Percentiles rank a stretch among this genome's conserved stretches.
Conservation (phyloP, 1,140 invertebrate species). For the Argopecten irradians region DNA sequence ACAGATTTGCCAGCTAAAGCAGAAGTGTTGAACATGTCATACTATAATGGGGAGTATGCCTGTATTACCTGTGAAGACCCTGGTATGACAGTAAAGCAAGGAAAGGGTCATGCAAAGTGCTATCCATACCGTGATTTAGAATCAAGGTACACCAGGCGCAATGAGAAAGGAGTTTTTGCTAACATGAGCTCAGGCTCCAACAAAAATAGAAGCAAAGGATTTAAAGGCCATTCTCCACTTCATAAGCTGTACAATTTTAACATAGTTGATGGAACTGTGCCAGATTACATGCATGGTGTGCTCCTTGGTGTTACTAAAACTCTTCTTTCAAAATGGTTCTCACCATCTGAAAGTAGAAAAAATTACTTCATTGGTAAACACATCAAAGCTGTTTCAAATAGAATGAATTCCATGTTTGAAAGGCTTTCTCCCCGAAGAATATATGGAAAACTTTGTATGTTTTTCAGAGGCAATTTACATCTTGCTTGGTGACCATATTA, state of each 20-base stretch:
- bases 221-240: conserved; percentile 43
- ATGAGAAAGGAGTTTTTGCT: background rate
- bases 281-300: conserved; percentile 52
- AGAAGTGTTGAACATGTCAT: no score
- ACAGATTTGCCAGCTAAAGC: no score
- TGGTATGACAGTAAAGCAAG: conserved; percentile 44
- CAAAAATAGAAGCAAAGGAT: conserved; percentile 27
- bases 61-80: conserved; percentile 33
- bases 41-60: conserved; percentile 19
- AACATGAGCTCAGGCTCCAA: background rate
- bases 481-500: conserved; percentile 42
- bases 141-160: background rate
- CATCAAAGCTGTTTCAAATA: conserved; percentile 34
- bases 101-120: conserved; percentile 30
- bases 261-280: conserved; percentile 44
- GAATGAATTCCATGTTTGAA: conserved; percentile 41
- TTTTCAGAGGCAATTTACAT: conserved; percentile 35
- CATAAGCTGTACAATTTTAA: conserved; percentile 35
- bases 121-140: conserved; percentile 38
- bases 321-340: conserved; percentile 46
- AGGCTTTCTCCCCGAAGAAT: conserved; percentile 28
- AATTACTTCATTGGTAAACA: conserved; percentile 51
- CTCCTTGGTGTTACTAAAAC: conserved; percentile 45
- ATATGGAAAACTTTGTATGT: conserved; percentile 37
- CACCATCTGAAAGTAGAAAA: conserved; percentile 35